Percentiles rank a stretch among this genome's conserved stretches.
These are phyloP conservation scores for Augochlorella aurata DNA, from an alignment of 2,888 invertebrate species.

Conservation along the genomic window DNA sequence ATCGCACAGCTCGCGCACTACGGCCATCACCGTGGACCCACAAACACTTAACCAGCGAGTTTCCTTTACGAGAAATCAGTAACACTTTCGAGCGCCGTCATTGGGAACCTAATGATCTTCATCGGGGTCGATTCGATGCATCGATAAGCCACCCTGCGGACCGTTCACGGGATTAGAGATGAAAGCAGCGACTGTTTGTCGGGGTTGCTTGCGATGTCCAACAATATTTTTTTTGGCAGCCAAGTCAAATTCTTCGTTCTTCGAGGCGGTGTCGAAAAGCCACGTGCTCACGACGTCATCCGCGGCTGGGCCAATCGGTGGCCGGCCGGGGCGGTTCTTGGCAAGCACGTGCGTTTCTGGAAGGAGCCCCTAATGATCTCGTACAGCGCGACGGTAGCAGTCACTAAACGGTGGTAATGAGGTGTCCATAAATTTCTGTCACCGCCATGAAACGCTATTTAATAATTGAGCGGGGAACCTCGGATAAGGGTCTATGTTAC, in stretches of 20 bases:
- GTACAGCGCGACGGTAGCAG: slow-evolving; percentile 69
- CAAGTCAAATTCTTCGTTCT: slow-evolving; percentile 72
- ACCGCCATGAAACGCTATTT: slow-evolving; percentile 68
- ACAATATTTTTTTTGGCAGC: slow-evolving; percentile 71
- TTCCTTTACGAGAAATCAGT: not conserved
- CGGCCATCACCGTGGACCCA: slow-evolving; percentile 26
- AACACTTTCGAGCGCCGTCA: not conserved
- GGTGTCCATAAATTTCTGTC: slow-evolving; percentile 76
- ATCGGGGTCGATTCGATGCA: slow-evolving; percentile 31
- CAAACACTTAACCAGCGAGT: not conserved
- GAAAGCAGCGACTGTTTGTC: slow-evolving; percentile 67
- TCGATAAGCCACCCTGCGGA: slow-evolving; percentile 51
- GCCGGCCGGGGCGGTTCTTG: slow-evolving; percentile 78
- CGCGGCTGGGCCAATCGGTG: slow-evolving; percentile 72
- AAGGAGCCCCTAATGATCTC: slow-evolving; percentile 75
- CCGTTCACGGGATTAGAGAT: slow-evolving; percentile 64
- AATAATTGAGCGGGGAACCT: slow-evolving; percentile 63
- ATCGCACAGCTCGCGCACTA: slow-evolving; percentile 24
- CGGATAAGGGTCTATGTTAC: no score
- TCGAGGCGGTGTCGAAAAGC: slow-evolving; percentile 75
- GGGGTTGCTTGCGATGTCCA: slow-evolving; percentile 65
- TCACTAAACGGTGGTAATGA: slow-evolving; percentile 77
- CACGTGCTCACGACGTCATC: slow-evolving; percentile 76
- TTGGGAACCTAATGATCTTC: not conserved
- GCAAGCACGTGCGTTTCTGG: slow-evolving; percentile 74